These are phyloP conservation scores for Pollenia griseotomentosa DNA, from an alignment of 2,888 invertebrate genomes.

Conservation along the genomic window DNA sequence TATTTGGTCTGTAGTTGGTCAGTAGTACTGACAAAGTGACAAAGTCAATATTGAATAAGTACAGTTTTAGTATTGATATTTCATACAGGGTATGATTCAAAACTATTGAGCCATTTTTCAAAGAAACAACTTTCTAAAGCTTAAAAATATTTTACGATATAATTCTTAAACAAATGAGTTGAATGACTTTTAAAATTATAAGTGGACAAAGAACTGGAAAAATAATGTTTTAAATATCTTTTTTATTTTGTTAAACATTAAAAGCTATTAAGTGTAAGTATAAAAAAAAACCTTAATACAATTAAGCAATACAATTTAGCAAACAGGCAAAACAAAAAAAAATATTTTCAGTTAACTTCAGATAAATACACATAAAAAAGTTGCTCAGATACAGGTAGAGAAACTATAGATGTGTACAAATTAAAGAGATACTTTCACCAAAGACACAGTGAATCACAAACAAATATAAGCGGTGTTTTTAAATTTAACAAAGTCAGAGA, in stretches of 20 bases:
- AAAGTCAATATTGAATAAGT: too few species aligned
- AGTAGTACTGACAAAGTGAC: too few species aligned
- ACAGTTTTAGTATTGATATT: too few species aligned
- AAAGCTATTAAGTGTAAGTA: not conserved
- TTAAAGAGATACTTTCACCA: conserved; percentile 51
- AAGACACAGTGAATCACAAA: conserved; percentile 56
- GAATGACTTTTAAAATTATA: conserved; percentile 13
- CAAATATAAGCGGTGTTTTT: not conserved
- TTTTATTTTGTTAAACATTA: conserved; percentile 18
- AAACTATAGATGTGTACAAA: conserved; percentile 29
- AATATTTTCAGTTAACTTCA: not conserved
- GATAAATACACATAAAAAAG: not conserved
- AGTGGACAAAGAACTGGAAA: not conserved
- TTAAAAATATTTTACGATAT: not conserved
- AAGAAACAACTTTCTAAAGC: too few species aligned
- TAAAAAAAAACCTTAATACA: not conserved
- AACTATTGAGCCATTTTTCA: not conserved
- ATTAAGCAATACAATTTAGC: conserved; percentile 1
- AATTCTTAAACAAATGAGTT: conserved; percentile 11
- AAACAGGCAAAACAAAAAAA: conserved; percentile 32
- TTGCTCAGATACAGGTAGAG: not conserved
- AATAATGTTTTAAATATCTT: not conserved
- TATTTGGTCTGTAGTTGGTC: too few species aligned
- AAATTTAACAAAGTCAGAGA: not conserved
- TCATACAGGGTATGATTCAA: not conserved